Evolutionary conservation across 2,888 invertebrate species (phyloP), one percentile per base, ranked within the genome.

Genomic region (Liopterus haemorrhoidalis): DNA sequence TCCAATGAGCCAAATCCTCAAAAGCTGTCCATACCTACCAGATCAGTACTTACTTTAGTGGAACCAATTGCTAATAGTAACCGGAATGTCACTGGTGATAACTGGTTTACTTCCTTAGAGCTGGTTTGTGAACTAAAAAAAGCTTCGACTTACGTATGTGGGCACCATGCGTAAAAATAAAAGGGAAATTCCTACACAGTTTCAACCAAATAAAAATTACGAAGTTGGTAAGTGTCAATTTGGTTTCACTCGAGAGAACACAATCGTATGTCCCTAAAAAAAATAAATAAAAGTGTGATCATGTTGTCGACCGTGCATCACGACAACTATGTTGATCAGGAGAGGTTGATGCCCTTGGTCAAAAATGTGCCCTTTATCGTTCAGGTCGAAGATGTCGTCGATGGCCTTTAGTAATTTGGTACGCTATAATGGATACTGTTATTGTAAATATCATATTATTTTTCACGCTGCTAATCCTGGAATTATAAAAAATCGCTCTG

Each of bases 171-270:
- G 30, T 5, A 30, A 30, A 30, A 30, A 30, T 30, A 30, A 30
- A 30, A 5, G 54, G 22, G 58, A 61, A 45, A 63, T 62, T 16
- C 35, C 55, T 37, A 20, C 36, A 38, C 35, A 36, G 16, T 45
- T 43, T 12, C 31, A 27, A 32, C 32, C 37, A 25, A 22, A 49
- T 33, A 50, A 48, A 48, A 41, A 28, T 22, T 37, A 31, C 27
- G 40, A 20, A 24, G 36, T 42, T 35, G 32, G 18, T 37, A n/a
- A 5, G 5, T 30, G 9, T 9, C 6, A 9, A 9, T 30, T 30
- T 30, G 30, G 30, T 5, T 30, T 30, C 11, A 12, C 30, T 8
- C 9, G 30, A 8, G 30, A 30, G 6, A 8, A 12, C 11, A 30
- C 30, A n/a, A 5, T 30, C 5, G 30, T 30, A n/a, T n/a, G n/a